A percentile compares a stretch with the other conserved stretches of the same genome.
Evolutionary conservation across 2,888 invertebrate genomes (phyloP).

Genomic region (Embidobia sp.): DNA sequence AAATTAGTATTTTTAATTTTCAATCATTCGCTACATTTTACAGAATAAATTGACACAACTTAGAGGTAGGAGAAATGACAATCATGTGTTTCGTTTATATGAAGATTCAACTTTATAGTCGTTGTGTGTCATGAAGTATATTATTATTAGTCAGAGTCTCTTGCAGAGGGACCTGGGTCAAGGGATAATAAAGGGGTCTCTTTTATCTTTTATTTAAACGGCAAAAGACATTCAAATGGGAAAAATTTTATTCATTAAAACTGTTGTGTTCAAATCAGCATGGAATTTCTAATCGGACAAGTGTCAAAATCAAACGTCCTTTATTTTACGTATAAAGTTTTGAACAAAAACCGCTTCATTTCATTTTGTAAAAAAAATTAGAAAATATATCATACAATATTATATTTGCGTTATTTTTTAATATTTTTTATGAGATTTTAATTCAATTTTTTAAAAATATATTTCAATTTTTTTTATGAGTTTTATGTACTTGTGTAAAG

Average conservation of each 20-base stretch:
- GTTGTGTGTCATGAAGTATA: constrained; percentile 28
- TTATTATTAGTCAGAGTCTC: constrained; percentile 40
- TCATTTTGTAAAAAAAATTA: not conserved
- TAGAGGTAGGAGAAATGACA: constrained; percentile 3
- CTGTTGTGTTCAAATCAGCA: not conserved
- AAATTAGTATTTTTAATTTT: too few relatives aligned
- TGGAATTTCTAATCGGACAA: not conserved
- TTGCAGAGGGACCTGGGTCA: constrained; percentile 36
- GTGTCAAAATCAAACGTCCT: not conserved
- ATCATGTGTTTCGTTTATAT: constrained; percentile 12
- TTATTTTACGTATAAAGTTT: too few relatives aligned
- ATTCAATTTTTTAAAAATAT: too few relatives aligned
- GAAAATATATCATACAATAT: too few relatives aligned
- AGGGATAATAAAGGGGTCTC: constrained; percentile 42
- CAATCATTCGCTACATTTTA: constrained; percentile 4
- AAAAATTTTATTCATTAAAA: constrained; percentile 18
- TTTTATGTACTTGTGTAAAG: too few relatives aligned
- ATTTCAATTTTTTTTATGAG: too few relatives aligned
- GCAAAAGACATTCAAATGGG: constrained; percentile 25
- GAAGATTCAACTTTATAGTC: constrained; percentile 28
- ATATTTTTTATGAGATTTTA: too few relatives aligned
- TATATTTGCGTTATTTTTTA: too few relatives aligned
- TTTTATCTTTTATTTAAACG: constrained; percentile 41
- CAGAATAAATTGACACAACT: constrained; percentile 5
- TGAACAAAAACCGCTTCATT: not conserved